phyloP scores from a whole-genome alignment of 2,888 invertebrate species.

The Leptinotarsa haldemani region DNA sequence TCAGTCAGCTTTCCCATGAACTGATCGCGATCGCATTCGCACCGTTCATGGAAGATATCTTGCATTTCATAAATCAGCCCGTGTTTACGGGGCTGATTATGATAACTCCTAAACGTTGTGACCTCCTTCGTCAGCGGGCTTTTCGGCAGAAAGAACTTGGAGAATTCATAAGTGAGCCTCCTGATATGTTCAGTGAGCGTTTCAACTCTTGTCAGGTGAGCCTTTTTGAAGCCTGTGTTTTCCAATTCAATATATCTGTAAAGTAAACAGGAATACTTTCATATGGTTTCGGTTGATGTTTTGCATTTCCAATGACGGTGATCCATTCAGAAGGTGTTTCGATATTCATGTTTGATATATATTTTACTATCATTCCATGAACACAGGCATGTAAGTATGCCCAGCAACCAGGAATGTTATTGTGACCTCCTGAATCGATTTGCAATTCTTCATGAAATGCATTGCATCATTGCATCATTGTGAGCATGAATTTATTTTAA shows the following conservation, averaged over 20 bases:
- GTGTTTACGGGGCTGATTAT: no score
- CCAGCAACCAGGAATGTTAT: constrained; percentile 18
- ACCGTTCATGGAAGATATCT: no score
- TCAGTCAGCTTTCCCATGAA: no score
- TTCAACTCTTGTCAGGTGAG: no score
- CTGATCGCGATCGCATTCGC: no score
- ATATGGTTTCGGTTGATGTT: constrained; percentile 9
- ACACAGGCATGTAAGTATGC: constrained; percentile 20
- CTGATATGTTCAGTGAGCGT: no score
- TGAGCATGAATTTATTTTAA: constrained; percentile 18
- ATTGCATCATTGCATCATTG: constrained; percentile 3
- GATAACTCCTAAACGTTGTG: no score
- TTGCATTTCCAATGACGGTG: constrained; percentile 18
- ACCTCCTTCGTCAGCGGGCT: no score
- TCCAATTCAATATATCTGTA: constrained; percentile 23
- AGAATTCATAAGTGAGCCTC: no score
- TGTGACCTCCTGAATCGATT: neutral
- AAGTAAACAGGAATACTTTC: constrained; percentile 16
- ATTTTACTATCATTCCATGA: constrained; percentile 20
- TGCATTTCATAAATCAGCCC: no score
- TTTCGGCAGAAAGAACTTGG: no score
- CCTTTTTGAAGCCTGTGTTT: constrained; percentile 17
- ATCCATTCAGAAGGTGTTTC: constrained; percentile 20
- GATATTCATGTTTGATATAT: constrained; percentile 20
- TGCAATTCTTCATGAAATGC: constrained; percentile 16